Evolutionary conservation across 2,797 vertebrate genomes (phyloP), one percentile per base, ranked within the genome.

Genomic region (Microtus agrestis): DNA sequence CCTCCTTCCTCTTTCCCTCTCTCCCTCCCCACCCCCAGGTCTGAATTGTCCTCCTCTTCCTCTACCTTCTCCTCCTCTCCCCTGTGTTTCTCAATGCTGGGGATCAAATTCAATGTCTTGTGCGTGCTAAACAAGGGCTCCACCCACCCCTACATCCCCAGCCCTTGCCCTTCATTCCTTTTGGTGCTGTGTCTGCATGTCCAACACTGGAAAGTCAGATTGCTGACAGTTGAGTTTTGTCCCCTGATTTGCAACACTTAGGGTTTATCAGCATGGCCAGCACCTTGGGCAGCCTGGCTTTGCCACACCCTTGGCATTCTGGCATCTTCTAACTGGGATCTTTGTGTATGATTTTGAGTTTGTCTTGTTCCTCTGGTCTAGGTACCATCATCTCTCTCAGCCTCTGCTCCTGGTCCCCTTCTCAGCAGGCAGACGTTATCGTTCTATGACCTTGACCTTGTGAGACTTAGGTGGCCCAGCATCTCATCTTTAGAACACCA

Each of bases 221-320:
- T 73, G 43, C 37, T 61, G 80, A 67, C 82, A 48, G 12, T 31
- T 46, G 61, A 63, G 29, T 48, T 67, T 67, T 86, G 63, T 86
- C 11, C 82, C 12, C 40, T 19, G 31, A 31, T 51, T 51, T 63
- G 27, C 0, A 40, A 25, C n/a, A 79, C 34, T 9, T 43, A 78
- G 3, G 11, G 8, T 46, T 79, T 67, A 15, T 25, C 73, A 46
- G 25, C 40, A 25, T 78, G 12, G 4, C 29, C 46, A 46, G 91
- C 51, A 79, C 71, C 6, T 43, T 27, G n/a, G 19, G 14, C 51
- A 27, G 8, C 51, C 59, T 1, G 7, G 14, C 40, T 74, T 48
- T 1, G 1, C 6, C n/a, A 1, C 2, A 1, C 8, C 40, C 43
- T 31, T 37, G 46, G 14, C 73, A 48, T 17, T 0, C 27, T 61